Percentiles rank a stretch among this genome's conserved stretches.
Evolutionary conservation across 1,140 invertebrate species (phyloP).

Genomic region (Drosophila mojavensis): DNA sequence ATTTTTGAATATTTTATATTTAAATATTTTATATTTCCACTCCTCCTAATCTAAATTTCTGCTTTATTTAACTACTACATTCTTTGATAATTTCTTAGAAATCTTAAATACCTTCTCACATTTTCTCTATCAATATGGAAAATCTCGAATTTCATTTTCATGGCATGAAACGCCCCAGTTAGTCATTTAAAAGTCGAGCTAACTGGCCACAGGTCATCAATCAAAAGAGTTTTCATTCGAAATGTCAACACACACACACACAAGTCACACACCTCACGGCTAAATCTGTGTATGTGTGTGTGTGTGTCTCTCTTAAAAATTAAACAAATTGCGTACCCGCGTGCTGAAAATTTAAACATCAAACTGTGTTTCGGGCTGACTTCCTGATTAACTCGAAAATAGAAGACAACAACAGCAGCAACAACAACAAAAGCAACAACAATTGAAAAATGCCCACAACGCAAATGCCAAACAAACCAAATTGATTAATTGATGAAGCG

Average conservation of each 20-base stretch:
- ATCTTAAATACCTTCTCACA: slow-evolving; percentile 8
- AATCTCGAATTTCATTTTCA: slow-evolving; percentile 29
- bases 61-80: not conserved
- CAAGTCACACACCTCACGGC: not conserved
- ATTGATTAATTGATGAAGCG: slow-evolving; percentile 79
- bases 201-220: slow-evolving; percentile 58
- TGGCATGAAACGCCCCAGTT: not conserved
- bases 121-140: slow-evolving; percentile 9
- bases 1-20: not conserved
- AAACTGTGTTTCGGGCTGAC: slow-evolving; percentile 61
- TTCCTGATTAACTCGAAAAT: slow-evolving; percentile 76
- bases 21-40: not conserved
- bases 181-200: slow-evolving; percentile 27
- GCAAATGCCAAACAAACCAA: slow-evolving; percentile 63
- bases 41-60: not conserved
- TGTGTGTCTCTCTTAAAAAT: slow-evolving; percentile 34
- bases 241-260: slow-evolving; percentile 64
- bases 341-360: slow-evolving; percentile 72
- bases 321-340: slow-evolving; percentile 68
- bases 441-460: slow-evolving; percentile 48
- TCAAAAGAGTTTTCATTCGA: slow-evolving; percentile 60
- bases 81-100: not conserved
- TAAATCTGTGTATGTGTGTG: slow-evolving; percentile 14
- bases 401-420: slow-evolving; percentile 19
- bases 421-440: slow-evolving; percentile 30